Base-by-base conservation (phyloP, 1,140 invertebrate genomes). In the Euglossa dilemma region DNA sequence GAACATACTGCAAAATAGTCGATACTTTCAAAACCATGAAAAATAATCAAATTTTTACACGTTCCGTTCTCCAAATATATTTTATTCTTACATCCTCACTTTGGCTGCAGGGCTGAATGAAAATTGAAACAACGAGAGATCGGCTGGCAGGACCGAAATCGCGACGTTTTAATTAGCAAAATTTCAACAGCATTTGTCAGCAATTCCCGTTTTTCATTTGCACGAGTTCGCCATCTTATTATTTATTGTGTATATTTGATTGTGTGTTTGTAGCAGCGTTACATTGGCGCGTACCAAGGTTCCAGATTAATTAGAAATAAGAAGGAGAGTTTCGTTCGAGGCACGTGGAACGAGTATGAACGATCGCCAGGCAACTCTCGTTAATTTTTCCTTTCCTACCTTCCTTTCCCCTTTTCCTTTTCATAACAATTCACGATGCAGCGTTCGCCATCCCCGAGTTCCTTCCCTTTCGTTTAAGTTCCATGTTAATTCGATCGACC, bases 291-390 rank as follows among this genome's bases (percentile, higher is more conserved):
- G 20, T 43, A 43, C 8, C 56, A 56, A 56, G 56, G 52, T n/a
- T 16, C 18, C 50, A 28, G 20, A 72, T 72, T 72, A 72, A 72
- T 72, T 72, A 72, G 70, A 56, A 72, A 56, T 72, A 72, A 54
- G 70, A 72, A 72, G 70, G 70, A 36, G 56, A 72, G 70, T 72
- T 72, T 56, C 28, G 8, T 72, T 72, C 52, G 70, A 23, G 36
- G 50, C 52, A 25, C 52, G 52, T 56, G 70, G 52, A 43, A 36
- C 52, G 52, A 20, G 18, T 56, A 72, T 43, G 70, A 72, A 72
- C 50, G n/a, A 56, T 56, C 47, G 50, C 20, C 25, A 11, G 50
- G 67, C 43, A 70, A 47, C 43, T 70, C 67, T 70, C 67, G n/a
- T 70, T 70, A 71, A 71, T 71, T 71, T 52, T 28, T 28, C 36